Conservation (phyloP, 2,888 invertebrate species). For the Leuctra nigra region DNA sequence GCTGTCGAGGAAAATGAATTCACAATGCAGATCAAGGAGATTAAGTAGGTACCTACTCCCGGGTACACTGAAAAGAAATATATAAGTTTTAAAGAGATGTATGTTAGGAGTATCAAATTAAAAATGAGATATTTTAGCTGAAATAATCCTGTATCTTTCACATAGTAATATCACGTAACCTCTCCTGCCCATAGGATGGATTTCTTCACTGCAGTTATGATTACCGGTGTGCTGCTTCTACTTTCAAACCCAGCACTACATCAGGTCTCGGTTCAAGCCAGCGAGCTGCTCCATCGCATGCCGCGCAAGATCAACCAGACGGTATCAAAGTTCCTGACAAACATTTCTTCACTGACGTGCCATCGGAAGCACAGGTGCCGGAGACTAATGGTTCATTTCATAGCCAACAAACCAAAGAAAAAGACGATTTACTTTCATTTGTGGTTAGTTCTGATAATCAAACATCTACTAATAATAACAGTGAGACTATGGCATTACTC, state of each 20-base stretch:
- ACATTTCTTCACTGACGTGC: slow-evolving; percentile 6
- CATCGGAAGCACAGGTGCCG: slow-evolving; percentile 28
- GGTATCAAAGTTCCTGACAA: slow-evolving; percentile 21
- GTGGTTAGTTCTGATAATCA: slow-evolving; percentile 13
- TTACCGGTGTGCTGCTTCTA: slow-evolving; percentile 41
- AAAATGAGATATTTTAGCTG: too few relatives aligned
- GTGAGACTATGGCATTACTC: slow-evolving; percentile 19
- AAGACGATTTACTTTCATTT: slow-evolving; percentile 13
- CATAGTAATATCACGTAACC: too few relatives aligned
- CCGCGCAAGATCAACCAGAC: not conserved
- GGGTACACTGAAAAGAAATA: too few relatives aligned
- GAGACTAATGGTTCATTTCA: slow-evolving; percentile 11
- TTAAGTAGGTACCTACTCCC: too few relatives aligned
- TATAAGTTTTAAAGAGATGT: too few relatives aligned
- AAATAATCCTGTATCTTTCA: too few relatives aligned
- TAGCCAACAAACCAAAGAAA: slow-evolving; percentile 13
- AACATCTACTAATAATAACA: slow-evolving; percentile 19
- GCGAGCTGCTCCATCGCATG: slow-evolving; percentile 10
- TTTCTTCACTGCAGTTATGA: slow-evolving; percentile 47
- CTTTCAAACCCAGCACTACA: slow-evolving; percentile 34
- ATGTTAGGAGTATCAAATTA: too few relatives aligned
- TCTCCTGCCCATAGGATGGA: slow-evolving; percentile 38
- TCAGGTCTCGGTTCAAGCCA: slow-evolving; percentile 2
- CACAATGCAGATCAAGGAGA: too few relatives aligned
- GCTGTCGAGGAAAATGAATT: too few relatives aligned